Percentiles rank a stretch among this genome's conserved stretches.
Evolutionary conservation across 2,113 vertebrate species (phyloP).

Genomic region (Genyomyrus donnyi): DNA sequence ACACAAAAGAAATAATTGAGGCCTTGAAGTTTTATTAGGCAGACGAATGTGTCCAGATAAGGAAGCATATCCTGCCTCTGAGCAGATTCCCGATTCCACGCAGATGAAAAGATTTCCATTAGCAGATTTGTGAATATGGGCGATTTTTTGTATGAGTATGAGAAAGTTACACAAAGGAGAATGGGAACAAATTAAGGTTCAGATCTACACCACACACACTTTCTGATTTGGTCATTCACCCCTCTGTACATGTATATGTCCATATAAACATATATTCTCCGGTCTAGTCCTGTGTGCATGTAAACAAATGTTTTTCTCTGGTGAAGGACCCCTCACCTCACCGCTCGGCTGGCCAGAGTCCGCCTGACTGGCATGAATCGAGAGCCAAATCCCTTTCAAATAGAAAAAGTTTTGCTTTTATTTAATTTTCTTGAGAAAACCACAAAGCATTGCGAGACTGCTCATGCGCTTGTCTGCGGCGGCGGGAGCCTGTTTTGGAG

Average conservation of each 20-base stretch:
- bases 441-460: not conserved
- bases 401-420: not conserved
- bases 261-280: not conserved
- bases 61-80: not conserved
- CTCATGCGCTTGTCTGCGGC: not conserved
- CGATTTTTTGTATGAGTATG: not conserved
- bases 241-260: conserved; percentile 27
- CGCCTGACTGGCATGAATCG: not conserved
- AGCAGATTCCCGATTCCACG: not conserved
- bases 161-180: not conserved
- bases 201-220: not conserved
- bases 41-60: not conserved
- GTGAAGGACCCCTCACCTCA: not conserved
- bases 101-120: not conserved
- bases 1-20: conserved; percentile 21
- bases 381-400: not conserved
- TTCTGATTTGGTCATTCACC: not conserved
- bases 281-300: conserved; percentile 12
- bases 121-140: not conserved
- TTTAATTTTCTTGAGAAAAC: conserved; percentile 1
- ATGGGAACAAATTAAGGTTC: not conserved
- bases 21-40: conserved; percentile 6
- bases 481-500: not conserved
- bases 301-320: not conserved
- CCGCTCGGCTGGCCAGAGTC: not conserved